Evolutionary conservation across 1,140 invertebrate species (phyloP), one percentile per base, ranked within the genome.

Genomic region (Drosophila burlai): DNA sequence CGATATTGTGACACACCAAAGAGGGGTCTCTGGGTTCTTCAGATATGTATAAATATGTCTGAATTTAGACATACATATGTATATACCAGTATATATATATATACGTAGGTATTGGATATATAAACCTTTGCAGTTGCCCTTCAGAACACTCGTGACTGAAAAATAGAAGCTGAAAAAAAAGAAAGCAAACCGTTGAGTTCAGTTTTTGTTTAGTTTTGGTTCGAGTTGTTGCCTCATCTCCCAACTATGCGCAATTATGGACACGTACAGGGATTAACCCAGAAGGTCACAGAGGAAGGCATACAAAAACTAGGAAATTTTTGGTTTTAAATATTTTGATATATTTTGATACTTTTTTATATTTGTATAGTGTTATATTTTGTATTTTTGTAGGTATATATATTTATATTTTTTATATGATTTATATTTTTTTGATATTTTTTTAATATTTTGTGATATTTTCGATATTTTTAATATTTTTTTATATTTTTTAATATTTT

Each of bases 231-330:
- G 26, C 49, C 45, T 62, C 59, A 72, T 47, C 26, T 73, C 42
- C 59, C 45, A 84, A 80, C 81, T 77, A 81, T 80, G 63, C 82
- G 68, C 68, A 77, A 68, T 61, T 84, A 77, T 74, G 81, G 73
- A 81, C 81, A 84, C 77, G 82, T 84, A 72, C 57, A n/a, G 21
- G 16, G 16, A 4, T 62, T 62, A 62, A 62, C 60, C 60, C 60
- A 26, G 8, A 9, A 4, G 11, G 2, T 5, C 15, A 34, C 1
- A 1, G 4, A 10, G 3, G 2, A 10, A 21, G 15, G 1, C 10
- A 58, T 13, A 4, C 1, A 34, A 34, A 34, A 34, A 1, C 5
- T 29, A 26, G 26, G 0, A 5, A 26, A 5, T 26, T 26, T 26
- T 4, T 26, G 26, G 3, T 26, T 26, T 26, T 0, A 6, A 26